These are phyloP conservation scores for Listrodromus nycthemerus DNA, from an alignment of 2,888 invertebrate genomes.

Conservation along the genomic window DNA sequence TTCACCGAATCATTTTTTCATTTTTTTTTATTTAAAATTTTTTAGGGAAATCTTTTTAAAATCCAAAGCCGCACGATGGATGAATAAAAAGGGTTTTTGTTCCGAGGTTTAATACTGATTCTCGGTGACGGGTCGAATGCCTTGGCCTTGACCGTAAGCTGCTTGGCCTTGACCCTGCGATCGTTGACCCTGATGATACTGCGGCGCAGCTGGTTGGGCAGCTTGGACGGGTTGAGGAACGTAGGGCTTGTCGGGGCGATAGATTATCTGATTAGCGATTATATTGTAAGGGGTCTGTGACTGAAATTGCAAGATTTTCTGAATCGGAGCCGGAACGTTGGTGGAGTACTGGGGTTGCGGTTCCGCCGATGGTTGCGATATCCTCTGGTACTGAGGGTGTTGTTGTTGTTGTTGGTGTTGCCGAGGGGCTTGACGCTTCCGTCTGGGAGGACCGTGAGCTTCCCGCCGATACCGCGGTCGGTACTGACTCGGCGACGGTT, in stretches of 20 bases:
- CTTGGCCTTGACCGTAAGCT: conserved; percentile 66
- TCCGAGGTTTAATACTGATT: conserved; percentile 72
- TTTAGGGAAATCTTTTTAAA: conserved; percentile 3
- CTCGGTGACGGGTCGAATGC: conserved; percentile 78
- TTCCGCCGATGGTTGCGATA: conserved; percentile 70
- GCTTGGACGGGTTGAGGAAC: conserved; percentile 77
- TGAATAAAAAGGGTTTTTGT: not conserved
- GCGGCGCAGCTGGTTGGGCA: conserved; percentile 55
- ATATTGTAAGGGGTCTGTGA: conserved; percentile 75
- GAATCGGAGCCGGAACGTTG: conserved; percentile 68
- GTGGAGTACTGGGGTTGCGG: conserved; percentile 70
- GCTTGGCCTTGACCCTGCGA: conserved; percentile 51
- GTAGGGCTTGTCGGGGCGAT: conserved; percentile 79
- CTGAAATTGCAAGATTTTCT: conserved; percentile 71
- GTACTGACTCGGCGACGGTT: conserved; percentile 69
- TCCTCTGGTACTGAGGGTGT: conserved; percentile 69
- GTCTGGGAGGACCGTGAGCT: conserved; percentile 58
- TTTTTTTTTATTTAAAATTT: no score
- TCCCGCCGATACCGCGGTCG: conserved; percentile 49
- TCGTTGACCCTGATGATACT: conserved; percentile 65
- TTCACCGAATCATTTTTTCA: not conserved
- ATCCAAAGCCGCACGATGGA: conserved; percentile 14
- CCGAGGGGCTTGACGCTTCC: conserved; percentile 68
- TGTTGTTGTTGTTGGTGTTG: conserved; percentile 56
- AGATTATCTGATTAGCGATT: conserved; percentile 79